These are phyloP conservation scores for Struthio camelus DNA, from an alignment of 2,113 vertebrate species.

Conservation along the genomic window DNA sequence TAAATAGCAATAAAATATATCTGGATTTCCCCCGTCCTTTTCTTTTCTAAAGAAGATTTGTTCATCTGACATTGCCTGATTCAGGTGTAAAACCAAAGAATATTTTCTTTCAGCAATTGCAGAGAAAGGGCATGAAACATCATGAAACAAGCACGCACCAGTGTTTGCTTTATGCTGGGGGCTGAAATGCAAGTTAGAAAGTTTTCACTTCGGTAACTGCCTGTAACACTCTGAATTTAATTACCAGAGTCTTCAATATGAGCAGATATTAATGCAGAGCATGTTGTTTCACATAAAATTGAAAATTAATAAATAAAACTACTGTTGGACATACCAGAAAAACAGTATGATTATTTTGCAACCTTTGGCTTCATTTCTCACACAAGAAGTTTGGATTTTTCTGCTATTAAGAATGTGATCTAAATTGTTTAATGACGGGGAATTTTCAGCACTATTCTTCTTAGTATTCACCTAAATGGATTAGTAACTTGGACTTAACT, in stretches of 20 bases:
- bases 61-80: not conserved
- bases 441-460: not conserved
- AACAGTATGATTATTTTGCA: not conserved
- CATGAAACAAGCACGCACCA: not conserved
- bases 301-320: not conserved
- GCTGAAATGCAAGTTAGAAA: not conserved
- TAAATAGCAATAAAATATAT: not conserved
- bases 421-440: not conserved
- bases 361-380: not conserved
- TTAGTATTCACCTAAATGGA: not conserved
- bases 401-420: not conserved
- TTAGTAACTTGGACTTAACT: slow-evolving; percentile 15
- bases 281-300: not conserved
- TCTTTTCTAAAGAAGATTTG: not conserved
- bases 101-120: not conserved
- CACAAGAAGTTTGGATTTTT: not conserved
- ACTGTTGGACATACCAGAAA: not conserved
- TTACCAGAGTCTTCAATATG: not conserved
- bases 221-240: not conserved
- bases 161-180: not conserved
- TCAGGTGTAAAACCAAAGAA: not conserved
- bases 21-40: not conserved
- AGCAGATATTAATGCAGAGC: not conserved
- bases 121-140: not conserved
- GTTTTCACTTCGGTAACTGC: not conserved